Percentiles rank a stretch among this genome's conserved stretches.
phyloP scores from a whole-genome alignment of 1,140 invertebrate genomes.

The Drosophila punjabiensis region DNA sequence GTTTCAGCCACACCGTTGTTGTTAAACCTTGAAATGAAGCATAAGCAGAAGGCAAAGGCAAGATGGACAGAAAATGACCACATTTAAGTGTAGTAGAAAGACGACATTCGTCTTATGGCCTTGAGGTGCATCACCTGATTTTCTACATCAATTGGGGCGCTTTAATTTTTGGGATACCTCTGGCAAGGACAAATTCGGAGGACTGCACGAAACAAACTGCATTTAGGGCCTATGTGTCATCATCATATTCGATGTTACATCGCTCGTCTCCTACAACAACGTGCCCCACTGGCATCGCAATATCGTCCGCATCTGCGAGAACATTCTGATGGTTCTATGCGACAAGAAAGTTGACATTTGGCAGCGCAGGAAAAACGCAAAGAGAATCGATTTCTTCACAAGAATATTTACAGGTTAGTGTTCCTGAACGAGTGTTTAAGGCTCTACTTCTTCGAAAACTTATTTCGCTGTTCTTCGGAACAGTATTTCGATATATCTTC shows the following conservation, averaged over 20 bases:
- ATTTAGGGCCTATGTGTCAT: conserved; percentile 99
- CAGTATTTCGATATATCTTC: conserved; percentile 34
- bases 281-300: too few species aligned
- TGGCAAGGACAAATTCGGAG: too few species aligned
- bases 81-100: neutral
- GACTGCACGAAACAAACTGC: conserved; percentile 91
- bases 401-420: conserved; percentile 98
- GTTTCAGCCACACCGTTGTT: neutral
- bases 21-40: conserved; percentile 2
- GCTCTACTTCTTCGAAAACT: neutral
- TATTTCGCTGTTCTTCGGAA: conserved; percentile 4
- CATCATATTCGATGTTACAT: too few species aligned
- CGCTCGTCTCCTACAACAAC: too few species aligned
- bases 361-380: conserved; percentile 99
- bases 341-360: conserved; percentile 99
- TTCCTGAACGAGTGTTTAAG: neutral
- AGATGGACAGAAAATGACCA: neutral
- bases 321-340: conserved; percentile 99
- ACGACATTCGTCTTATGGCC: neutral
- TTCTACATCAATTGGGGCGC: neutral
- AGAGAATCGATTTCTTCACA: conserved; percentile 99
- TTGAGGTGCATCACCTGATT: neutral
- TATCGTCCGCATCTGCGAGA: conserved; percentile 99
- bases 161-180: neutral
- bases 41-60: neutral